These are phyloP conservation scores for Eublepharis macularius DNA, from an alignment of 2,113 vertebrate genomes.

Conservation along the genomic window DNA sequence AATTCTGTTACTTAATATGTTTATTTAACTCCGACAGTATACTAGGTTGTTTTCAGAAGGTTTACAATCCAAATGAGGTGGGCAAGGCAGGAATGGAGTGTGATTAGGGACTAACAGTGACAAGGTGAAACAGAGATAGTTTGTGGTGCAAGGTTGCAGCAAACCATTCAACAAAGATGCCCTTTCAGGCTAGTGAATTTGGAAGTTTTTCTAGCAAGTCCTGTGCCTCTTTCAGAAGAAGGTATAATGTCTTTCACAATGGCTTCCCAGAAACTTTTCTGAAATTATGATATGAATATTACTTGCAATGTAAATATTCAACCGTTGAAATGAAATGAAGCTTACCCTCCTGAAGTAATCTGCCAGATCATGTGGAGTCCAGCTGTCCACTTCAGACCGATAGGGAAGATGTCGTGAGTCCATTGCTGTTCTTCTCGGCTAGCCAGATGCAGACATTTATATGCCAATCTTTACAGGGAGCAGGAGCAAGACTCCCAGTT, in stretches of 20 bases:
- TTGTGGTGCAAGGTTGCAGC: background rate
- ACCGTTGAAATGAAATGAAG: background rate
- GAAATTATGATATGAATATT: background rate
- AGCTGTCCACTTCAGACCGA: constrained; percentile 82
- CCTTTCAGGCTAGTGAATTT: background rate
- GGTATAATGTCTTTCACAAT: background rate
- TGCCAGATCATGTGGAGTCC: constrained; percentile 82
- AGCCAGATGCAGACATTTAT: background rate
- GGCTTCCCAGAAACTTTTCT: background rate
- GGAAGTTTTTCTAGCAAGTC: background rate
- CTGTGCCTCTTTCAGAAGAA: background rate
- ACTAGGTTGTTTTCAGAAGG: background rate
- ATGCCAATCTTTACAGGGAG: background rate
- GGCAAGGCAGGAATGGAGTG: background rate
- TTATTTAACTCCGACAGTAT: background rate
- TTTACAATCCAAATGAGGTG: background rate
- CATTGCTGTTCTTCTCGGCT: constrained; percentile 67
- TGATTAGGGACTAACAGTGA: background rate
- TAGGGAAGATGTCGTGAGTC: constrained; percentile 78
- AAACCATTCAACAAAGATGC: background rate
- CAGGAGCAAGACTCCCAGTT: background rate
- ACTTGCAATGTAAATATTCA: background rate
- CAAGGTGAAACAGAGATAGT: background rate
- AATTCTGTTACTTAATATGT: background rate
- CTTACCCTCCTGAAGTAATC: constrained; percentile 84